phyloP scores from a whole-genome alignment of 2,797 vertebrate species.

The Karalla daura region DNA sequence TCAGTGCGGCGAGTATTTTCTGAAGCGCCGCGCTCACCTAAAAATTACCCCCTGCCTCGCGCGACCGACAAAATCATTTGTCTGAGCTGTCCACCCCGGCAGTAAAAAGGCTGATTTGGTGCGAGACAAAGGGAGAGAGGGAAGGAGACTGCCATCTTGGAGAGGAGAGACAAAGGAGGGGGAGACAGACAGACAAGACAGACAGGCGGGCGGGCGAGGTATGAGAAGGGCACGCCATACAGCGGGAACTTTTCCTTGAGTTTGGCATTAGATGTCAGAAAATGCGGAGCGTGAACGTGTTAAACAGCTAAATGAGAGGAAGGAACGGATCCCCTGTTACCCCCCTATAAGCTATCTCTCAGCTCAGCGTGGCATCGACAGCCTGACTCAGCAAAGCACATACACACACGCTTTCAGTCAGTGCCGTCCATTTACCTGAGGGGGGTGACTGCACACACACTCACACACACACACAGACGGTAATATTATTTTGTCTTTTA shows the following conservation, averaged over 20 bases:
- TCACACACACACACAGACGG: slow-evolving; percentile 9
- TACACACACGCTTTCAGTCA: slow-evolving; percentile 35
- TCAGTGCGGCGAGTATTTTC: slow-evolving; percentile 64
- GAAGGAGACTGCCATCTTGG: slow-evolving; percentile 11
- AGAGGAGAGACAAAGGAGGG: slow-evolving; percentile 13
- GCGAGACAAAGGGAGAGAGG: slow-evolving; percentile 22
- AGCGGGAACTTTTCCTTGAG: slow-evolving; percentile 17
- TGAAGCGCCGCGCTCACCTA: slow-evolving; percentile 72
- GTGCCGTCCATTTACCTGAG: slow-evolving; percentile 44
- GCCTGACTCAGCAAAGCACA: slow-evolving; percentile 61
- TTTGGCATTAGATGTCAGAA: slow-evolving; percentile 8
- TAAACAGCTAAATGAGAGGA: slow-evolving; percentile 1
- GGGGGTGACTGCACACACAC: slow-evolving; percentile 5
- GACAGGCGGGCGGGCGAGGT: background rate
- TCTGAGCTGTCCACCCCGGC: slow-evolving; percentile 75
- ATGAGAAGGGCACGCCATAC: background rate
- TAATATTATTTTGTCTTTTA: slow-evolving; percentile 46
- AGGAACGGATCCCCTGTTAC: slow-evolving; percentile 22
- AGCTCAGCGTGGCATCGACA: slow-evolving; percentile 45
- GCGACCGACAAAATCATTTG: slow-evolving; percentile 72
- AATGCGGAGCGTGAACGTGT: background rate
- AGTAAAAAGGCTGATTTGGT: slow-evolving; percentile 56
- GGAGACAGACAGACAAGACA: background rate
- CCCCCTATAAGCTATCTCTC: slow-evolving; percentile 33
- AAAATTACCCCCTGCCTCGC: slow-evolving; percentile 79